A percentile compares a stretch with the other conserved stretches of the same genome.
These are phyloP conservation scores for Antechinus flavipes DNA, from an alignment of 2,113 vertebrate genomes.

Conservation along the genomic window DNA sequence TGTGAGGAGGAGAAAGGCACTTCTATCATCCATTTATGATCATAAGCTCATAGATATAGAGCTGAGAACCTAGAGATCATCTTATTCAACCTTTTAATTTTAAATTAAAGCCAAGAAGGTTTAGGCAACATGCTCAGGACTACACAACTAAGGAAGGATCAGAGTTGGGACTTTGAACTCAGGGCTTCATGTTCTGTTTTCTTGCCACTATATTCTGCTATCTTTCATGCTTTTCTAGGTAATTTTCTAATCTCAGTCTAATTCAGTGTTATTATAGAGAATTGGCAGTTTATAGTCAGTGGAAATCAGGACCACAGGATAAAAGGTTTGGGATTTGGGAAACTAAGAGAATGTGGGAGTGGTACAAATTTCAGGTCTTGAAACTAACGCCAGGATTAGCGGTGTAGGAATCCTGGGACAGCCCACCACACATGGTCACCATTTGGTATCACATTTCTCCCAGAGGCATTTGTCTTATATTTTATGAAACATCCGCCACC, in stretches of 20 bases:
- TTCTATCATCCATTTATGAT: neutral
- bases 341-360: neutral
- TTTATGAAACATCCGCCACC: slow-evolving; percentile 23
- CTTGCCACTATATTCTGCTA: neutral
- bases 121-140: neutral
- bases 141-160: neutral
- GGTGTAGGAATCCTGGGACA: neutral
- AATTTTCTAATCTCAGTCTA: neutral
- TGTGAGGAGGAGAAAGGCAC: neutral
- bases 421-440: neutral
- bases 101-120: neutral
- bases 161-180: neutral
- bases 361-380: neutral
- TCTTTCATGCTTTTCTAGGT: neutral
- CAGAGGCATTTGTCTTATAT: neutral
- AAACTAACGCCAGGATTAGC: neutral
- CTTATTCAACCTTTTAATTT: neutral
- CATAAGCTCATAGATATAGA: neutral
- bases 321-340: neutral
- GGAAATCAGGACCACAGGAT: neutral
- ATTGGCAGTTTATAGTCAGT: neutral
- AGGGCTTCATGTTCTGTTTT: neutral
- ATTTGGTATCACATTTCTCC: neutral
- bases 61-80: neutral
- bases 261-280: neutral